phyloP scores from a whole-genome alignment of 2,797 vertebrate species.

The Sebastes iracundus region DNA sequence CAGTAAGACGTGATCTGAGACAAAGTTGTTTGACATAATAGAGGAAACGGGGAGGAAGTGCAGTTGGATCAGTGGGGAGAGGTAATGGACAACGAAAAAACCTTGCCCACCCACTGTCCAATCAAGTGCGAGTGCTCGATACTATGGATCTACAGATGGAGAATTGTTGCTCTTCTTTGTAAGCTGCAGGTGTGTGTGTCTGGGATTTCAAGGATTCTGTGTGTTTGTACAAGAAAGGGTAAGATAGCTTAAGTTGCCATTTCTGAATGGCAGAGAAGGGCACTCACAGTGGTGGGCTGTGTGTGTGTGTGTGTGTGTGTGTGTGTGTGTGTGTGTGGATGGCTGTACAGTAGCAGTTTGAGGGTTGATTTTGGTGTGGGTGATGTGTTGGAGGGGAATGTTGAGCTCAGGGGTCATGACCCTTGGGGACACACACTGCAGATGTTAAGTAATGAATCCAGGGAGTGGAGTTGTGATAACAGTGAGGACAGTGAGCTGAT shows the following conservation, averaged over 20 bases:
- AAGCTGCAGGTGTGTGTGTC: not conserved
- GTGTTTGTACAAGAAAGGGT: not conserved
- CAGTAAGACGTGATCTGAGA: slow-evolving; percentile 50
- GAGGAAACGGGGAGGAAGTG: slow-evolving; percentile 49
- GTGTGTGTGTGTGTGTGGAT: not conserved
- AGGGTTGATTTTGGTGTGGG: slow-evolving; percentile 32
- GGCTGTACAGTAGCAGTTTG: not conserved
- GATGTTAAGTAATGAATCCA: slow-evolving; percentile 44
- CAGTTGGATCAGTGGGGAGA: slow-evolving; percentile 35
- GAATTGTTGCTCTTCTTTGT: slow-evolving; percentile 28
- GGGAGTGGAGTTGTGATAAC: slow-evolving; percentile 19
- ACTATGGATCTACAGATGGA: slow-evolving; percentile 44
- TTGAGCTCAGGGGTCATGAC: slow-evolving; percentile 33
- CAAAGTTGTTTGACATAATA: slow-evolving; percentile 68
- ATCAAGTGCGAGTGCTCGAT: slow-evolving; percentile 41
- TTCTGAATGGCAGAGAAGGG: not conserved
- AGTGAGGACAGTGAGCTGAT: slow-evolving; percentile 19
- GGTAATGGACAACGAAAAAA: slow-evolving; percentile 36
- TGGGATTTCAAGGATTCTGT: not conserved
- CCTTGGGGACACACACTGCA: slow-evolving; percentile 10
- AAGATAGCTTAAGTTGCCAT: not conserved
- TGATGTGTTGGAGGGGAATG: slow-evolving; percentile 17
- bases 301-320: not conserved
- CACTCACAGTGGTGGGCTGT: not conserved
- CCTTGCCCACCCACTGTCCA: slow-evolving; percentile 34